phyloP scores from a whole-genome alignment of 2,888 invertebrate genomes.

The Muscina levida region DNA sequence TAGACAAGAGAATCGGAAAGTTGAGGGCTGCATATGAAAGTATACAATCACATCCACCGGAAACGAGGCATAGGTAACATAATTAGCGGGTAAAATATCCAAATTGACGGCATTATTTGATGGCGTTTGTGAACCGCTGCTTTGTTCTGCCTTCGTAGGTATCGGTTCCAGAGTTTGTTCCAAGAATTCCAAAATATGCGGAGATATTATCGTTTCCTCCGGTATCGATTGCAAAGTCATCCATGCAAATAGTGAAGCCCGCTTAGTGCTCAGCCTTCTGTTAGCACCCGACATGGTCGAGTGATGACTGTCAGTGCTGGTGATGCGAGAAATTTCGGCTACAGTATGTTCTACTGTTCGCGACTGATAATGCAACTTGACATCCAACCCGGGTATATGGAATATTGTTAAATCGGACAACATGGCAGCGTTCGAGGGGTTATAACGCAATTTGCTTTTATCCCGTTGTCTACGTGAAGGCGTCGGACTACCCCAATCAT shows the following conservation, averaged over 20 bases:
- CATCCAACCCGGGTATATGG: slow-evolving; percentile 94
- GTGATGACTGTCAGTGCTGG: slow-evolving; percentile 72
- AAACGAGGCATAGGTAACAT: slow-evolving; percentile 94
- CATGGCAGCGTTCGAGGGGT: slow-evolving; percentile 80
- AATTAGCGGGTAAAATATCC: slow-evolving; percentile 85
- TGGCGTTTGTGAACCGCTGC: slow-evolving; percentile 74
- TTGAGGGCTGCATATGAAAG: slow-evolving; percentile 98
- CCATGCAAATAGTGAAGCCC: slow-evolving; percentile 95
- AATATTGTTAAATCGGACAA: slow-evolving; percentile 91
- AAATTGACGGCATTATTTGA: slow-evolving; percentile 80
- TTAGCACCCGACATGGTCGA: slow-evolving; percentile 63
- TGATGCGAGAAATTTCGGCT: slow-evolving; percentile 75
- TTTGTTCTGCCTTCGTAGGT: slow-evolving; percentile 84
- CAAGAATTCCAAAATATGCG: slow-evolving; percentile 97
- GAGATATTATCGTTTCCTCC: slow-evolving; percentile 98
- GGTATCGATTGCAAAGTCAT: slow-evolving; percentile 98
- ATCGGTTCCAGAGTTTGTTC: slow-evolving; percentile 98
- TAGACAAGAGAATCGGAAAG: slow-evolving; percentile 96
- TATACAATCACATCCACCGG: slow-evolving; percentile 99
- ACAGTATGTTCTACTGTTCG: slow-evolving; percentile 84
- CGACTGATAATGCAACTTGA: slow-evolving; percentile 92
- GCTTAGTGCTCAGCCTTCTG: slow-evolving; percentile 87
- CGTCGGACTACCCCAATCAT: slow-evolving; percentile 81
- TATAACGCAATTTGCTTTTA: slow-evolving; percentile 79
- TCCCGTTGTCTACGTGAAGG: slow-evolving; percentile 79